These are phyloP conservation scores for Tachina grossa DNA, from an alignment of 2,888 invertebrate species.

Conservation along the genomic window DNA sequence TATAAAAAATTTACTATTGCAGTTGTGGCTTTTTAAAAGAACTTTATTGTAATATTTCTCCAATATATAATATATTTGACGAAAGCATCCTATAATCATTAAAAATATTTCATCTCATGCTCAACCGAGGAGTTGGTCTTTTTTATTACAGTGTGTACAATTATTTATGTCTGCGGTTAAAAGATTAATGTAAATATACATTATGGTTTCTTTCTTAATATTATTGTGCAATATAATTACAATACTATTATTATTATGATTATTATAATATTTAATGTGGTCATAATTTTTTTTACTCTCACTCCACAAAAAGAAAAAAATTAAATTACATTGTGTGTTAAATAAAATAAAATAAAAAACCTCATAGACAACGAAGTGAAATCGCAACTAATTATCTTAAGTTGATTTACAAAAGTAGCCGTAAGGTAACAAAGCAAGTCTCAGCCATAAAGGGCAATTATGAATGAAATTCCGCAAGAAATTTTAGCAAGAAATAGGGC, in stretches of 20 bases:
- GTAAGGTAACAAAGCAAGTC: no score
- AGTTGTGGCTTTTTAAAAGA: no score
- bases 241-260: slow-evolving; percentile 62
- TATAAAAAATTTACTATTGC: no score
- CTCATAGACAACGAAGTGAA: background rate
- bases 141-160: background rate
- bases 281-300: slow-evolving; percentile 63
- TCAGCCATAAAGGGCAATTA: no score
- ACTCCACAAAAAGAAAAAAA: slow-evolving; percentile 38
- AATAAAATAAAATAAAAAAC: background rate
- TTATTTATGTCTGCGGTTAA: slow-evolving; percentile 58
- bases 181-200: slow-evolving; percentile 65
- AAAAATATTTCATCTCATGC: background rate
- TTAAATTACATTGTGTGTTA: background rate
- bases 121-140: background rate
- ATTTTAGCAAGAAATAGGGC: no score
- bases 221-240: slow-evolving; percentile 64
- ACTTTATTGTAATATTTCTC: no score
- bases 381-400: background rate
- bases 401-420: background rate
- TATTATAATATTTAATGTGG: slow-evolving; percentile 69
- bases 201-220: slow-evolving; percentile 55
- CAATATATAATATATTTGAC: no score
- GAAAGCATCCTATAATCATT: no score
- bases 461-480: no score